Base-by-base conservation (phyloP, 2,797 vertebrate genomes). In the Leptodactylus fallax region DNA sequence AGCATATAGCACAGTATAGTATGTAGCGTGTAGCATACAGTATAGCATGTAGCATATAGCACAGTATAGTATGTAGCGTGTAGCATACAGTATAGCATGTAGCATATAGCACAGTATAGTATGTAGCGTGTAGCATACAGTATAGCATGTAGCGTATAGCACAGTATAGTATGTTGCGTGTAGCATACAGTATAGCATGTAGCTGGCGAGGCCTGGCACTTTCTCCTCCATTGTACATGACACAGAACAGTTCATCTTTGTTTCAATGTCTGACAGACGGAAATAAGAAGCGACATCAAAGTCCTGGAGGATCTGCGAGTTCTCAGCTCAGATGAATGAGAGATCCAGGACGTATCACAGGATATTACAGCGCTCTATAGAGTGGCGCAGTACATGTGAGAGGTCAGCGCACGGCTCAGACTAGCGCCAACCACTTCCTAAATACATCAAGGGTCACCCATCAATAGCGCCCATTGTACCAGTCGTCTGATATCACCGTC, bases 261-360 rank as follows among this genome's bases (percentile, higher is more conserved):
- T 51, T 12, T n/a, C 51, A 49, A 74, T n/a, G 36, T 49, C 45
- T 76, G 45, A 51, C 11, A 49, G 47, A 77, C 72, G 49, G 72
- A 77, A 77, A 77, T 12, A 23, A 1, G 72, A 77, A 36, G 49
- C 45, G n/a, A 77, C 19, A 77, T 77, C 45, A 77, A 77, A 77
- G 21, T 72, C 11, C 12, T 51, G 45, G 47, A 53, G 19, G 21
- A 51, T 77, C 47, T 51, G 72, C 36, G 19, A 51, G 45, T n/a
- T 49, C 47, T 77, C 21, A 53, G 45, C 36, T 36, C 36, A 36
- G 2, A 27, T 71, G 21, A 71, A 71, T 36, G 67, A 69, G 27
- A 14, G 23, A 36, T 2, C 14, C 13, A 36, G 69, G 27, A 45
- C 16, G 16, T 13, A 51, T 9, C 36, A 36, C 36, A 36, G 36